Evolutionary conservation across 1,140 invertebrate genomes (phyloP).

Genomic region (Spodoptera litura): DNA sequence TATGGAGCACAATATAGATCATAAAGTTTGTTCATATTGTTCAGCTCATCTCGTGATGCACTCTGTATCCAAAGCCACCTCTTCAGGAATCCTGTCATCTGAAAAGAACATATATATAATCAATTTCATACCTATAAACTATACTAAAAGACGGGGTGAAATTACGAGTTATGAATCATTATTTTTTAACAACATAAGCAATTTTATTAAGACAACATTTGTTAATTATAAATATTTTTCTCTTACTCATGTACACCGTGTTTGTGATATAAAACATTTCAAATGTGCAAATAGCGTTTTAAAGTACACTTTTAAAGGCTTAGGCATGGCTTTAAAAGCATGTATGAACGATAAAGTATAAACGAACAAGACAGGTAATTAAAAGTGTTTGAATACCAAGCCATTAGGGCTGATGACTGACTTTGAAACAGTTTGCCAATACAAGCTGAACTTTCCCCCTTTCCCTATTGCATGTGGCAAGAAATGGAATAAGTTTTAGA

Average conservation of each 20-base stretch:
- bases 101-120: slow-evolving; percentile 57
- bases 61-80: slow-evolving; percentile 72
- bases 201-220: too few relatives aligned
- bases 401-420: not conserved
- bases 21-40: slow-evolving; percentile 60
- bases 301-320: too few relatives aligned
- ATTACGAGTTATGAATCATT: too few relatives aligned
- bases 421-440: not conserved
- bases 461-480: not conserved
- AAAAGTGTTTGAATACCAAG: not conserved
- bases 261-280: too few relatives aligned
- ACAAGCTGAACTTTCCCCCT: not conserved
- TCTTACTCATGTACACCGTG: too few relatives aligned
- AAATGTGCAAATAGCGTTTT: too few relatives aligned
- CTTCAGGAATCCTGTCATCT: slow-evolving; percentile 84
- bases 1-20: slow-evolving; percentile 64
- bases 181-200: too few relatives aligned
- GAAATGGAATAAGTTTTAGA: not conserved
- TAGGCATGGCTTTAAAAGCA: not conserved
- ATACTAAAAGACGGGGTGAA: too few relatives aligned
- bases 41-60: slow-evolving; percentile 76
- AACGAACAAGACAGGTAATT: not conserved
- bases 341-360: not conserved
- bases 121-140: not conserved
- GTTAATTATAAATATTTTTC: too few relatives aligned